phyloP scores from a whole-genome alignment of 2,797 vertebrate genomes.

The Ceryle rudis region DNA sequence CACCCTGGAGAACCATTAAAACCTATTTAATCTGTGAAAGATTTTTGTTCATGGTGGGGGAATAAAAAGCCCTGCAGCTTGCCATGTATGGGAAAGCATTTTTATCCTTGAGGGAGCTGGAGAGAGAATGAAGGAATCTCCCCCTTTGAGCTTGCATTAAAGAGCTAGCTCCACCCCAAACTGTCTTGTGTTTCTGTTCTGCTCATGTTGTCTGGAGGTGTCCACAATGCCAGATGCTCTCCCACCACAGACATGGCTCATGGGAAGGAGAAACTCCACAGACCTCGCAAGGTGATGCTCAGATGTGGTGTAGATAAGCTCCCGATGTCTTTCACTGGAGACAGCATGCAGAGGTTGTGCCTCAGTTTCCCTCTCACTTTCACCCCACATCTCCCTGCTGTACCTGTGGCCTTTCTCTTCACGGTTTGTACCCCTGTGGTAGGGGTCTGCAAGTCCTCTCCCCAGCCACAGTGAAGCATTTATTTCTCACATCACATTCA shows the following conservation, averaged over 20 bases:
- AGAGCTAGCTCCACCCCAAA: background rate
- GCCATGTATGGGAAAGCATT: background rate
- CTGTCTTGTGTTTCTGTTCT: background rate
- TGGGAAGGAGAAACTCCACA: background rate
- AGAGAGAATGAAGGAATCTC: background rate
- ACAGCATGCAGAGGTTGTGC: background rate
- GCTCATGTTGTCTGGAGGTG: background rate
- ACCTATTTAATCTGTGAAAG: background rate
- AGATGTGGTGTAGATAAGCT: background rate
- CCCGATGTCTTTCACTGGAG: background rate
- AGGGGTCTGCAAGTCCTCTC: background rate
- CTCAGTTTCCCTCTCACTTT: background rate
- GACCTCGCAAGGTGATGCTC: background rate
- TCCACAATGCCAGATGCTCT: background rate
- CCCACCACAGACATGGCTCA: background rate
- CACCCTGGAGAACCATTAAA: background rate
- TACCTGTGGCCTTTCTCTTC: background rate
- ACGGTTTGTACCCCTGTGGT: background rate
- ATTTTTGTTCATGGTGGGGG: background rate
- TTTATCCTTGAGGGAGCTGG: background rate
- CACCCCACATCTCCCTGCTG: background rate
- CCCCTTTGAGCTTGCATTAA: background rate
- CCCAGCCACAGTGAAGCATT: rapidly evolving
- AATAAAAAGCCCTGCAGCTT: background rate
- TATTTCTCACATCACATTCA: background rate